Percentiles rank a stretch among this genome's conserved stretches.
phyloP scores from a whole-genome alignment of 1,140 invertebrate genomes.

The Brachionus manjavacas region DNA sequence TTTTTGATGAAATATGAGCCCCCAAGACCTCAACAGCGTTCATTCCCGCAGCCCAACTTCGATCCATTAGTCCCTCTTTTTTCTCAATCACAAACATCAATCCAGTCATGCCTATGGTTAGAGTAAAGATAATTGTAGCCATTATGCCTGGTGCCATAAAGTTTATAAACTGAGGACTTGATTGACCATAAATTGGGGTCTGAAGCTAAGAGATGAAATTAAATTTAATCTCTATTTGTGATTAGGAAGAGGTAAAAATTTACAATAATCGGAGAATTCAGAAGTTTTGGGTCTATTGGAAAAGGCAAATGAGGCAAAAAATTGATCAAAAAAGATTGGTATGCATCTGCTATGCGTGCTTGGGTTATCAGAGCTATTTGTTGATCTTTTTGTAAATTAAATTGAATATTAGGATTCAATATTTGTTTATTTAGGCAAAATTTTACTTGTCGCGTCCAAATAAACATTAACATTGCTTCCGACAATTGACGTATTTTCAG shows the following conservation, averaged over 20 bases:
- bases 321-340: conserved; percentile 19
- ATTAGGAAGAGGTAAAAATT: not conserved
- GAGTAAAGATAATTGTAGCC: conserved; percentile 88
- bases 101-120: conserved; percentile 86
- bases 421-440: not conserved
- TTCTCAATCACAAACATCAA: conserved; percentile 83
- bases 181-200: conserved; percentile 78
- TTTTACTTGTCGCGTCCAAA: conserved; percentile 40
- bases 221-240: not conserved
- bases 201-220: conserved; percentile 63
- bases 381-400: not conserved
- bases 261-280: conserved; percentile 24
- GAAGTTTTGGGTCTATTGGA: not conserved
- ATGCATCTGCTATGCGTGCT: conserved; percentile 1
- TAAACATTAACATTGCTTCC: conserved; percentile 29
- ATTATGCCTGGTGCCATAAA: conserved; percentile 92
- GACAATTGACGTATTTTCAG: not conserved
- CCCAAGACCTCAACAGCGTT: conserved; percentile 80
- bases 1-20: conserved; percentile 84
- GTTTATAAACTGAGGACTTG: conserved; percentile 81
- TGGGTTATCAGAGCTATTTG: conserved; percentile 25
- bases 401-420: not conserved
- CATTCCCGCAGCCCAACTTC: conserved; percentile 64
- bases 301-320: not conserved
- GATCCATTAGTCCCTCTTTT: conserved; percentile 52